phyloP scores from a whole-genome alignment of 1,140 invertebrate species.

The Pachypeltis micranthus region DNA sequence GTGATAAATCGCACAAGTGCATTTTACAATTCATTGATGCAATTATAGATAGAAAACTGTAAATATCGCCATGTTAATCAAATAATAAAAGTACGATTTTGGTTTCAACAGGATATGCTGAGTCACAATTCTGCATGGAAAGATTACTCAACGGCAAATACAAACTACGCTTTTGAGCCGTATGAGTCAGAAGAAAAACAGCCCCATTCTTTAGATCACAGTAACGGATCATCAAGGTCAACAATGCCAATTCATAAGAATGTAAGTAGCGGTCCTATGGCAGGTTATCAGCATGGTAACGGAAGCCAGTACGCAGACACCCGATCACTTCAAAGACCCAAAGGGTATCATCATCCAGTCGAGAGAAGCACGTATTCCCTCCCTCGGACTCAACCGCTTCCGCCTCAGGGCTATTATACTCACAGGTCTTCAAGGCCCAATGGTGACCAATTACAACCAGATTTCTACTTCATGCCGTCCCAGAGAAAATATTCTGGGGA shows the following conservation, averaged over 20 bases:
- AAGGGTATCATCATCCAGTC: constrained; percentile 27
- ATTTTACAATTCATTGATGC: constrained; percentile 14
- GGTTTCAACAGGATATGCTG: constrained; percentile 61
- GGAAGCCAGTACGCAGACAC: constrained; percentile 44
- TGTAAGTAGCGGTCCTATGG: constrained; percentile 10
- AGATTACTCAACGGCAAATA: constrained; percentile 69
- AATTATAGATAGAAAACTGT: background rate
- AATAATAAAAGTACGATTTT: too few relatives aligned
- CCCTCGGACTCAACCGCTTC: constrained; percentile 34
- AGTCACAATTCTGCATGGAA: constrained; percentile 75
- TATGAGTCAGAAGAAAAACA: constrained; percentile 67
- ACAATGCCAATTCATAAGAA: constrained; percentile 21
- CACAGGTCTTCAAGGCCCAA: constrained; percentile 33
- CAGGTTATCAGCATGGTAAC: constrained; percentile 17
- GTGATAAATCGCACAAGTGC: too few relatives aligned
- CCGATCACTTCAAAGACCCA: constrained; percentile 45
- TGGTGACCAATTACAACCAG: constrained; percentile 46
- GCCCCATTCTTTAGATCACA: constrained; percentile 25
- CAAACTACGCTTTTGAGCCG: constrained; percentile 76
- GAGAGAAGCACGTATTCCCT: constrained; percentile 39
- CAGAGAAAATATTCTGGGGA: constrained; percentile 86
- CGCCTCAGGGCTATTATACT: constrained; percentile 40
- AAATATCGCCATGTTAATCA: constrained; percentile 29
- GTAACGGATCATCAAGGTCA: constrained; percentile 28
- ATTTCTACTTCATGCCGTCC: constrained; percentile 92